Percentiles rank a stretch among this genome's conserved stretches.
Conservation (phyloP, 1,140 invertebrate genomes). For the Lordiphosa mommai region DNA sequence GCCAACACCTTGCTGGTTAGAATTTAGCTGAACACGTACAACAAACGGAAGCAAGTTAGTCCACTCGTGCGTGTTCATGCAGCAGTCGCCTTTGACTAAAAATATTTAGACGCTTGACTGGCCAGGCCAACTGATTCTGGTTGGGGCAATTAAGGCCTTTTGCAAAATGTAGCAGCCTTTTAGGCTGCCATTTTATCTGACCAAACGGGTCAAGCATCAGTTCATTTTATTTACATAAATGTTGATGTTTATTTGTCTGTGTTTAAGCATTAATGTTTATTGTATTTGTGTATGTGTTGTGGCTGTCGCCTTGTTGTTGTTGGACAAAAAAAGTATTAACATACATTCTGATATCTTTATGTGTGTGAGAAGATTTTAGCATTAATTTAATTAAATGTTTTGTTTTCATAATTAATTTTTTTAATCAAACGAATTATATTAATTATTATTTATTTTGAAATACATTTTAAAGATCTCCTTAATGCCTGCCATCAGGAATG, state of each 20-base stretch:
- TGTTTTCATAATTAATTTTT: constrained; percentile 23
- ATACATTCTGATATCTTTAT: constrained; percentile 31
- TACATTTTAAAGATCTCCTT: too few species aligned
- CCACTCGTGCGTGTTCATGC: constrained; percentile 29
- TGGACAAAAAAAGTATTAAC: constrained; percentile 44
- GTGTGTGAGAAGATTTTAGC: constrained; percentile 26
- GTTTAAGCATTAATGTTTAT: constrained; percentile 70
- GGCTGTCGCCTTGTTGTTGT: neutral
- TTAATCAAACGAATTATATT: constrained; percentile 26
- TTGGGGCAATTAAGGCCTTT: constrained; percentile 17
- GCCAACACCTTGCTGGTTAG: neutral
- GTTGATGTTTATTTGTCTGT: constrained; percentile 75
- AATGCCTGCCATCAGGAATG: too few species aligned
- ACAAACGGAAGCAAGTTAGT: neutral
- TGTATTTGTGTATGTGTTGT: constrained; percentile 25
- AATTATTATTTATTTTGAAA: too few species aligned
- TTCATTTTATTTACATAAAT: constrained; percentile 76
- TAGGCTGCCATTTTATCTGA: constrained; percentile 50
- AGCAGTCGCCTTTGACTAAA: constrained; percentile 29
- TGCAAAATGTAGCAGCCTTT: constrained; percentile 30
- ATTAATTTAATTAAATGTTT: constrained; percentile 59
- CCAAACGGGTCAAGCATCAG: constrained; percentile 68
- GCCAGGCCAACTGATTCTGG: constrained; percentile 4
- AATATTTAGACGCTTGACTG: constrained; percentile 43
- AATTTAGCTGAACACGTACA: too few species aligned